Evolutionary conservation across 1,140 invertebrate genomes (phyloP).

Genomic region (Meloidogyne chitwoodi): DNA sequence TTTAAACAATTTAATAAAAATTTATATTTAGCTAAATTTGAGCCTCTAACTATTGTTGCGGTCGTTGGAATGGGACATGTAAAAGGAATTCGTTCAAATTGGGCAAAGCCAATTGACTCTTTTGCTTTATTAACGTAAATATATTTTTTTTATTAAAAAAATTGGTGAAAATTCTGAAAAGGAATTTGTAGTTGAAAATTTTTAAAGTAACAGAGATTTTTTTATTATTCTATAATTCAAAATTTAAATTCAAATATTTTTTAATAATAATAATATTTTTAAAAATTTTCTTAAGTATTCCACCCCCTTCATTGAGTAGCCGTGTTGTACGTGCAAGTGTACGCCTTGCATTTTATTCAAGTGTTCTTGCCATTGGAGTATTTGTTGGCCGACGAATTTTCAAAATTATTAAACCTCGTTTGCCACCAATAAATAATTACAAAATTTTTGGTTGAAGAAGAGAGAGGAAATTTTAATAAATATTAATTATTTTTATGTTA

Average conservation of each 20-base stretch:
- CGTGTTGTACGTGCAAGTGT: not conserved
- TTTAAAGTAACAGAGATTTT: not conserved
- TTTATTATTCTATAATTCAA: not conserved
- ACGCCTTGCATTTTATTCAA: not conserved
- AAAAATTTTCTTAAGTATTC: not conserved
- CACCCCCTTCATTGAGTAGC: not conserved
- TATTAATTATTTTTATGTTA: no score
- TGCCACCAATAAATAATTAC: not conserved
- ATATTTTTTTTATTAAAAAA: not conserved
- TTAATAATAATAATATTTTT: not conserved
- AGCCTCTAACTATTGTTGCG: constrained; percentile 51
- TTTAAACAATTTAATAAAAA: not conserved
- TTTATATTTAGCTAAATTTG: constrained; percentile 34
- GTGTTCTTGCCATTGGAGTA: not conserved
- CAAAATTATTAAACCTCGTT: not conserved
- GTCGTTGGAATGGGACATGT: constrained; percentile 59
- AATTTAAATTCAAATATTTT: not conserved
- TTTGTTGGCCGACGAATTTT: not conserved
- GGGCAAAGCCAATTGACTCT: constrained; percentile 46
- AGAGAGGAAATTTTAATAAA: not conserved
- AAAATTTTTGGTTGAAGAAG: not conserved
- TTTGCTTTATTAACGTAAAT: constrained; percentile 36
- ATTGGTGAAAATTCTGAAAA: not conserved
- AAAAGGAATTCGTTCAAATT: constrained; percentile 47
- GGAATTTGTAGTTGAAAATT: not conserved